Percentiles rank a stretch among this genome's conserved stretches.
Evolutionary conservation across 2,797 vertebrate genomes (phyloP).

Genomic region (Molossus molossus): DNA sequence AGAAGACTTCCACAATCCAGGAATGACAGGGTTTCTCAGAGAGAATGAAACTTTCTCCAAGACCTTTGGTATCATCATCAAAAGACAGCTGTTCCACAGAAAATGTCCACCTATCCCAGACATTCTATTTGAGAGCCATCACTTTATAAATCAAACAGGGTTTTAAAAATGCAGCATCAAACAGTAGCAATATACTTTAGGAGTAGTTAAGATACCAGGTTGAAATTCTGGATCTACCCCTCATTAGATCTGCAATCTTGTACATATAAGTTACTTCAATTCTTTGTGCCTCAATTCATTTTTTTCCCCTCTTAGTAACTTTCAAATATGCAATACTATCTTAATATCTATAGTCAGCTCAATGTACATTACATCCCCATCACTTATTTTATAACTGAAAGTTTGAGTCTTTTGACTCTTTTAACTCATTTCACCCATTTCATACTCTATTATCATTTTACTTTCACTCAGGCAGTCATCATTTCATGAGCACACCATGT

Average conservation of each 20-base stretch:
- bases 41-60: slow-evolving; percentile 50
- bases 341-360: background rate
- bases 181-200: background rate
- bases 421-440: background rate
- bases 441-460: slow-evolving; percentile 34
- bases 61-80: background rate
- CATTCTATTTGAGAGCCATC: background rate
- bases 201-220: background rate
- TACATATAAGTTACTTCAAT: background rate
- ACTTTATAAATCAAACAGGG: background rate
- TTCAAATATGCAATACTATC: background rate
- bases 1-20: slow-evolving; percentile 83
- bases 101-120: background rate
- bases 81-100: background rate
- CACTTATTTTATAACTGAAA: background rate
- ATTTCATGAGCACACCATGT: slow-evolving; percentile 19
- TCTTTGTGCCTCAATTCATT: background rate
- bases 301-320: background rate
- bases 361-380: background rate
- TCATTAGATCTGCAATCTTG: background rate
- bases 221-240: background rate
- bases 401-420: background rate
- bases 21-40: slow-evolving; percentile 74
- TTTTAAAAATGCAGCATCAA: background rate
- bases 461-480: slow-evolving; percentile 15